These are phyloP conservation scores for Hesperia comma DNA, from an alignment of 2,888 invertebrate species.

Conservation along the genomic window DNA sequence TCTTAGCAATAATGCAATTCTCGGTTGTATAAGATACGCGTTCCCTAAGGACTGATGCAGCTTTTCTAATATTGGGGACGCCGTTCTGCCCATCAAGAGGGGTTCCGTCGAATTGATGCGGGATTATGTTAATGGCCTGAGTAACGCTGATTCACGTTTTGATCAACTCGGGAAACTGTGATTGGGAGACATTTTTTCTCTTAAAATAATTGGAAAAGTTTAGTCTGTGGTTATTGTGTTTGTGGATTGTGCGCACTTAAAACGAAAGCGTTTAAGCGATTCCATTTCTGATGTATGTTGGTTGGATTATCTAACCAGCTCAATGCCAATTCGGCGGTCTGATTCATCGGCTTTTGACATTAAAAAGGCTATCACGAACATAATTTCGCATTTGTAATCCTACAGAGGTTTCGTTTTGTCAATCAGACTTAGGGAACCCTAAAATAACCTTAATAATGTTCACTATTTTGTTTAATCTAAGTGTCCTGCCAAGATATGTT, in stretches of 20 bases:
- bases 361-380: too few relatives aligned
- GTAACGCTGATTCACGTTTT: conserved; percentile 28
- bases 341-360: too few relatives aligned
- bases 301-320: too few relatives aligned
- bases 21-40: conserved; percentile 10
- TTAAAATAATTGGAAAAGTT: neutral
- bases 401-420: too few relatives aligned
- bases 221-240: too few relatives aligned
- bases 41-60: conserved; percentile 30
- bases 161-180: neutral
- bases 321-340: too few relatives aligned
- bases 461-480: neutral
- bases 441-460: too few relatives aligned
- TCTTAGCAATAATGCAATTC: conserved; percentile 29
- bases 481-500: neutral
- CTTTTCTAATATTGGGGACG: conserved; percentile 20
- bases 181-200: neutral
- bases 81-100: conserved; percentile 9
- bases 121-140: conserved; percentile 34
- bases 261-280: too few relatives aligned
- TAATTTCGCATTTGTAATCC: too few relatives aligned
- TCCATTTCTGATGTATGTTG: too few relatives aligned
- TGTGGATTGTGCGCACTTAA: too few relatives aligned
- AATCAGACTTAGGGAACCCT: too few relatives aligned
- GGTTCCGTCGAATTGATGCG: conserved; percentile 15